Conservation (phyloP, 2,888 invertebrate species). For the Xestoiulus laeticollis region DNA sequence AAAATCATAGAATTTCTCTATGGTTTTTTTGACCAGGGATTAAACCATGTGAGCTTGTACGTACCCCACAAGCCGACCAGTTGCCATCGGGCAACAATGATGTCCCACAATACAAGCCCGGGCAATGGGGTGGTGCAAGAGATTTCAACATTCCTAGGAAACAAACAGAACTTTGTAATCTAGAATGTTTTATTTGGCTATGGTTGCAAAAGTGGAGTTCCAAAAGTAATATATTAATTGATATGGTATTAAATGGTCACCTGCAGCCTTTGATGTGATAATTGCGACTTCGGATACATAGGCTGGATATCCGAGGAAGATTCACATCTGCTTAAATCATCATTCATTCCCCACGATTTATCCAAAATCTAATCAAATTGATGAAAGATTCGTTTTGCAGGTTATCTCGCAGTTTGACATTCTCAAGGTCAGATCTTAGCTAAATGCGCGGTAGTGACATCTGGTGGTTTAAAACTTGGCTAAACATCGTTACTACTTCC, state of each 20-base stretch:
- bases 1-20: too few species aligned
- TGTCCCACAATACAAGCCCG: conserved; percentile 86
- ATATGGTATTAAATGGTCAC: background rate
- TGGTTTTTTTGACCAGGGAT: too few species aligned
- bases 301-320: background rate
- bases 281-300: background rate
- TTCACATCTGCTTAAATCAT: background rate
- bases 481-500: too few species aligned
- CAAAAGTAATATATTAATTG: too few species aligned
- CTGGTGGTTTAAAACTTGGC: background rate
- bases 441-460: background rate
- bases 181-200: background rate
- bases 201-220: too few species aligned
- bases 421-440: background rate
- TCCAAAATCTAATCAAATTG: background rate
- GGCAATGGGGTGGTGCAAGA: conserved; percentile 68
- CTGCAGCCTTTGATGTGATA: background rate
- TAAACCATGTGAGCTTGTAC: too few species aligned
- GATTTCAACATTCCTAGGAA: background rate
- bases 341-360: background rate
- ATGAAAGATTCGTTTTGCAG: background rate
- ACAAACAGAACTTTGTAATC: background rate
- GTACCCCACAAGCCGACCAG: conserved; percentile 80
- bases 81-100: conserved; percentile 73
- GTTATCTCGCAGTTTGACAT: background rate